phyloP scores from a whole-genome alignment of 2,113 vertebrate genomes.

The Garra rufa region DNA sequence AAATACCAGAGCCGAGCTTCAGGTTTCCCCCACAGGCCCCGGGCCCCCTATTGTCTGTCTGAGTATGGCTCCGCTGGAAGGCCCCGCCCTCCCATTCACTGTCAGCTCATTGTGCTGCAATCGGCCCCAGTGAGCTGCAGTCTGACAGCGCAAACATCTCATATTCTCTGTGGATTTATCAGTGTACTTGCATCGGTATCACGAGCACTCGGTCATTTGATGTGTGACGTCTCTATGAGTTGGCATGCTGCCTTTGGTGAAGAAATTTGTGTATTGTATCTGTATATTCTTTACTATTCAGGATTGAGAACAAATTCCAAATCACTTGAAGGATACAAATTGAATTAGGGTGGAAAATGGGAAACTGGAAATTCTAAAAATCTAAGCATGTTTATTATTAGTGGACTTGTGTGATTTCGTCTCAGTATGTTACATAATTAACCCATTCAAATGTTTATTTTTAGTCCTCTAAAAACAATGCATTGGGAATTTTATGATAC shows the following conservation, averaged over 20 bases:
- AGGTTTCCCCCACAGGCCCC: constrained; percentile 81
- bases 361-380: too few species aligned
- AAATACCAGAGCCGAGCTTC: constrained; percentile 81
- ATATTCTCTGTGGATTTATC: constrained; percentile 32
- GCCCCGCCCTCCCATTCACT: constrained; percentile 72
- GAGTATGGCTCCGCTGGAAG: constrained; percentile 75
- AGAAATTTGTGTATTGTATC: neutral
- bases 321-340: too few species aligned
- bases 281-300: neutral
- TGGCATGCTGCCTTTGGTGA: neutral
- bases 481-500: too few species aligned
- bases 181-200: neutral
- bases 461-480: too few species aligned
- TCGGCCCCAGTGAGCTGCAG: constrained; percentile 26
- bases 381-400: too few species aligned
- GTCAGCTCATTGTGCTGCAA: constrained; percentile 71
- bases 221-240: neutral
- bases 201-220: neutral
- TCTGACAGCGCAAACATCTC: constrained; percentile 30
- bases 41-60: constrained; percentile 78
- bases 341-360: too few species aligned
- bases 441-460: too few species aligned
- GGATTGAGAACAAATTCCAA: neutral
- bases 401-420: neutral
- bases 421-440: too few species aligned